Percentiles rank a stretch among this genome's conserved stretches.
Conservation (phyloP, 2,888 invertebrate genomes). For the Chironomus riparius region DNA sequence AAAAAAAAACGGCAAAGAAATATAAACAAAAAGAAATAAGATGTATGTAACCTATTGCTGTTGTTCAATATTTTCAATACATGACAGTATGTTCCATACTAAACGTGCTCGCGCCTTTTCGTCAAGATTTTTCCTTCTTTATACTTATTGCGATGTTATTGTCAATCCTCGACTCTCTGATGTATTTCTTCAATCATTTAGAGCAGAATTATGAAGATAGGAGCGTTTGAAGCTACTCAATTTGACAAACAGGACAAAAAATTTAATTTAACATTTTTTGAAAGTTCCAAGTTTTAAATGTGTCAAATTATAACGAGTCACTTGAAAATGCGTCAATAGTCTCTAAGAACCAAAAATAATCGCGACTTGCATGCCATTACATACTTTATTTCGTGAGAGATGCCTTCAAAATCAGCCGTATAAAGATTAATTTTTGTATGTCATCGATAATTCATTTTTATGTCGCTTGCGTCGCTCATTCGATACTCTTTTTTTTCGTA, state of each 20-base stretch:
- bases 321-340: too few species aligned
- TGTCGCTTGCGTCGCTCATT: neutral
- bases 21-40: neutral
- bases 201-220: neutral
- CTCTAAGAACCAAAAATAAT: neutral
- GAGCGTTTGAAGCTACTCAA: neutral
- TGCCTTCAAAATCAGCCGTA: neutral
- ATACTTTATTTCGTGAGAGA: neutral
- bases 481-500: neutral
- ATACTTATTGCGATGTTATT: slow-evolving; percentile 3
- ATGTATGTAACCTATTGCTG: neutral
- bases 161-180: slow-evolving; percentile 4
- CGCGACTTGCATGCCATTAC: neutral
- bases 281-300: too few species aligned
- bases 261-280: too few species aligned
- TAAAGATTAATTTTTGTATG: slow-evolving; percentile 22
- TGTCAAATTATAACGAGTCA: too few species aligned
- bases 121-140: neutral
- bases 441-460: slow-evolving; percentile 27
- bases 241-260: too few species aligned
- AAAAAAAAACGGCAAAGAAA: neutral
- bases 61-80: neutral
- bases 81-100: neutral
- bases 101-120: neutral
- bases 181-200: neutral